Conservation (phyloP, 2,888 invertebrate species). For the Sinotaia quadrata region DNA sequence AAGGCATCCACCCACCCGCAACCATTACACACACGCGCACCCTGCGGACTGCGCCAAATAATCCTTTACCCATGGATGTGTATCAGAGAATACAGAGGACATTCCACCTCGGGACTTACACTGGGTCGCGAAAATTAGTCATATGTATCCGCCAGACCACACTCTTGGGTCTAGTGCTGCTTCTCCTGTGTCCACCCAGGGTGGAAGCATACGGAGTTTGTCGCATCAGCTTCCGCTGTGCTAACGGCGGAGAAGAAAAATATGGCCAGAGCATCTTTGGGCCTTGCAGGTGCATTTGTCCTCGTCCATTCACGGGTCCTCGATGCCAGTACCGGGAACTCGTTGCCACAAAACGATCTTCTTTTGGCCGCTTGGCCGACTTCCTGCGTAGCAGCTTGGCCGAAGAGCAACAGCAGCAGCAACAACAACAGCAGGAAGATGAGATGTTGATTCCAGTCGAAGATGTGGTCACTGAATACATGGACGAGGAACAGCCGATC, state of each 20-base stretch:
- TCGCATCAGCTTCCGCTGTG: constrained; percentile 17
- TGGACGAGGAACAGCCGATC: background rate
- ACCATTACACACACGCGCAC: too few species aligned
- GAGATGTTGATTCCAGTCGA: background rate
- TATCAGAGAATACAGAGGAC: background rate
- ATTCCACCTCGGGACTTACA: background rate
- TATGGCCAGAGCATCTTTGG: constrained; percentile 24
- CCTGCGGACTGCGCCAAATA: too few species aligned
- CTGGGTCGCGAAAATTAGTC: background rate
- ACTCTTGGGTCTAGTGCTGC: background rate
- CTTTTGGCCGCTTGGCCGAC: constrained; percentile 13
- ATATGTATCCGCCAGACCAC: background rate
- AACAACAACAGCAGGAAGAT: background rate
- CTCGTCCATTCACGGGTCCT: constrained; percentile 12
- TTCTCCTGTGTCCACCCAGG: background rate
- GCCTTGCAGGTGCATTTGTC: constrained; percentile 17
- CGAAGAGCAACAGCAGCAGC: background rate
- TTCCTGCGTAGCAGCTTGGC: constrained; percentile 11
- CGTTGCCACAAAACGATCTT: background rate
- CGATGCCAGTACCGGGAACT: constrained; percentile 25
- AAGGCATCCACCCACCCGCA: too few species aligned
- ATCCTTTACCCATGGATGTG: background rate
- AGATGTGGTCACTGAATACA: background rate
- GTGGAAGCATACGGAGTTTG: constrained; percentile 11
- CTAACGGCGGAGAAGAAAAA: constrained; percentile 17